Conservation (phyloP, 2,888 invertebrate species). For the Plebejus anna region DNA sequence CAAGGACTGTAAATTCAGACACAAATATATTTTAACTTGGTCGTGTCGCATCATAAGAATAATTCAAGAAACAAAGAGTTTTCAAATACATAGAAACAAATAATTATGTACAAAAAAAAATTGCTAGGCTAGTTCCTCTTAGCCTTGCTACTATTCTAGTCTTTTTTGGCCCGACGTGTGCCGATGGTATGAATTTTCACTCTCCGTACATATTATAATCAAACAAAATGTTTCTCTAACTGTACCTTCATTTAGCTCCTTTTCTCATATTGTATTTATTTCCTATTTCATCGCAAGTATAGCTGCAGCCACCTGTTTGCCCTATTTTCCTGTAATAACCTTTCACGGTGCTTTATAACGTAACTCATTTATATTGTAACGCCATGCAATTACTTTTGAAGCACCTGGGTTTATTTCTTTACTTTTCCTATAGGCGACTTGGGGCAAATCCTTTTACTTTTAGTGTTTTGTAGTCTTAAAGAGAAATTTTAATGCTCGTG, state of each 20-base stretch:
- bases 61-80: too few species aligned
- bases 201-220: background rate
- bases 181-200: background rate
- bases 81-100: too few species aligned
- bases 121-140: too few species aligned
- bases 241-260: background rate
- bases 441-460: background rate
- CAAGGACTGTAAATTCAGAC: background rate
- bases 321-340: constrained; percentile 14
- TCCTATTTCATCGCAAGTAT: constrained; percentile 11
- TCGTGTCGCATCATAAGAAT: too few species aligned
- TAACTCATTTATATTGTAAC: constrained; percentile 20
- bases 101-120: too few species aligned
- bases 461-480: background rate
- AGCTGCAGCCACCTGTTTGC: constrained; percentile 16
- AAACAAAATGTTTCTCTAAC: background rate
- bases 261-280: constrained; percentile 17
- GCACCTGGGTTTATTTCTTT: background rate
- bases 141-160: too few species aligned
- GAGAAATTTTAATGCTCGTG: background rate
- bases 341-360: constrained; percentile 7
- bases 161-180: too few species aligned
- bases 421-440: background rate
- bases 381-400: constrained; percentile 17
- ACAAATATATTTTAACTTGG: background rate